Evolutionary conservation across 2,888 invertebrate genomes (phyloP).

Genomic region (Latheticus oryzae): DNA sequence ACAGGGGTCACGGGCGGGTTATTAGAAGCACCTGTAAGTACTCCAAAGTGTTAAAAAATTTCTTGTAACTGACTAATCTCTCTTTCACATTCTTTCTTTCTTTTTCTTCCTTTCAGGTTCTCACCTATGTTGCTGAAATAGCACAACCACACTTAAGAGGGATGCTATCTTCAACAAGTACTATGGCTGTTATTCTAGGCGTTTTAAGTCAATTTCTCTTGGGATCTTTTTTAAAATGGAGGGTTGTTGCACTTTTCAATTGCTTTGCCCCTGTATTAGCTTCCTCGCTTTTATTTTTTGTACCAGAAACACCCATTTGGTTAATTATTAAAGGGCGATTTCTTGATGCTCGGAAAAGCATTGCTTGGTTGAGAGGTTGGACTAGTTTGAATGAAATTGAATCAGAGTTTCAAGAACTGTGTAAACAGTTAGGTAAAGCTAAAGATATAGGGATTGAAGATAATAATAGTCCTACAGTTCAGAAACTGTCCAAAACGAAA

Average conservation of each 20-base stretch:
- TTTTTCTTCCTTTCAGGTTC: conserved; percentile 67
- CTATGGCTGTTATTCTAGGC: conserved; percentile 79
- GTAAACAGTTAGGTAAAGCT: conserved; percentile 47
- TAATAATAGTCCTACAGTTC: conserved; percentile 37
- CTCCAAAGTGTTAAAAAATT: too few species aligned
- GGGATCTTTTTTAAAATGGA: conserved; percentile 78
- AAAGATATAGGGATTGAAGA: conserved; percentile 46
- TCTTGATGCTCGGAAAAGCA: conserved; percentile 74
- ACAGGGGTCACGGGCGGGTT: conserved; percentile 83
- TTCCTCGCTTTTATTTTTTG: conserved; percentile 73
- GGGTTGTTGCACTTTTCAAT: conserved; percentile 76
- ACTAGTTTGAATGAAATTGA: conserved; percentile 72
- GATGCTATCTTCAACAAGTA: conserved; percentile 77
- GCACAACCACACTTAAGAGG: conserved; percentile 83
- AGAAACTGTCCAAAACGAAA: conserved; percentile 35
- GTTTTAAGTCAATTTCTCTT: conserved; percentile 83
- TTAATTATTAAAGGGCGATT: conserved; percentile 74
- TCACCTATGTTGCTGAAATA: conserved; percentile 86
- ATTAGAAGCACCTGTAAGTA: conserved; percentile 82
- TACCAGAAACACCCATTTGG: conserved; percentile 88
- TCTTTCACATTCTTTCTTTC: conserved; percentile 13
- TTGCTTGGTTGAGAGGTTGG: conserved; percentile 87
- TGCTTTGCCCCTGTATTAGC: conserved; percentile 73
- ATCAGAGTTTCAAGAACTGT: conserved; percentile 69
- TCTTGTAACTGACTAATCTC: too few species aligned